phyloP scores from a whole-genome alignment of 1,140 invertebrate species.

The Drusus annulatus region DNA sequence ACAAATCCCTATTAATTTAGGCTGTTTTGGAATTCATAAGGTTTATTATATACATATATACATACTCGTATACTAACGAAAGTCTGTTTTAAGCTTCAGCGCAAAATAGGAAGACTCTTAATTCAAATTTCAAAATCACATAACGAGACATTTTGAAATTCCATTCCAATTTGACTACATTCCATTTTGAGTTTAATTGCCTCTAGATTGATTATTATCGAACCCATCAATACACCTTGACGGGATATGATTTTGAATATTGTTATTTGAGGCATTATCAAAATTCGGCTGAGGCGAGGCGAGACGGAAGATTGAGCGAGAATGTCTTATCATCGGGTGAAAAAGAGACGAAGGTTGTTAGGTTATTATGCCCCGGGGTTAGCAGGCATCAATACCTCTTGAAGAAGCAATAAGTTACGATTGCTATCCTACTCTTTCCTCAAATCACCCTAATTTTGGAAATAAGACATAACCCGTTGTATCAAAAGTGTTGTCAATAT shows the following conservation, averaged over 20 bases:
- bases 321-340: not conserved
- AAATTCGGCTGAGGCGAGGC: constrained; percentile 28
- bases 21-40: too few species aligned
- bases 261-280: constrained; percentile 46
- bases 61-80: too few species aligned
- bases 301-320: constrained; percentile 2
- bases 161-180: constrained; percentile 24
- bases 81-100: too few species aligned
- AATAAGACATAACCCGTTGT: too few species aligned
- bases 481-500: too few species aligned
- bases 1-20: too few species aligned
- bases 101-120: too few species aligned
- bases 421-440: too few species aligned
- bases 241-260: constrained; percentile 52
- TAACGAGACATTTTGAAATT: constrained; percentile 20
- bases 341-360: constrained; percentile 35
- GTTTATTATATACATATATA: too few species aligned
- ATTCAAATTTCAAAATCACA: too few species aligned
- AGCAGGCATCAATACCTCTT: constrained; percentile 46
- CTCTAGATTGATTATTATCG: constrained; percentile 49
- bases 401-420: not conserved
- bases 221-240: constrained; percentile 49
- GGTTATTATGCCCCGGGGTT: constrained; percentile 46
- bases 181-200: constrained; percentile 47
- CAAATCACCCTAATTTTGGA: too few species aligned